Evolutionary conservation across 2,888 invertebrate genomes (phyloP).

Genomic region (Osmoderma eremita): DNA sequence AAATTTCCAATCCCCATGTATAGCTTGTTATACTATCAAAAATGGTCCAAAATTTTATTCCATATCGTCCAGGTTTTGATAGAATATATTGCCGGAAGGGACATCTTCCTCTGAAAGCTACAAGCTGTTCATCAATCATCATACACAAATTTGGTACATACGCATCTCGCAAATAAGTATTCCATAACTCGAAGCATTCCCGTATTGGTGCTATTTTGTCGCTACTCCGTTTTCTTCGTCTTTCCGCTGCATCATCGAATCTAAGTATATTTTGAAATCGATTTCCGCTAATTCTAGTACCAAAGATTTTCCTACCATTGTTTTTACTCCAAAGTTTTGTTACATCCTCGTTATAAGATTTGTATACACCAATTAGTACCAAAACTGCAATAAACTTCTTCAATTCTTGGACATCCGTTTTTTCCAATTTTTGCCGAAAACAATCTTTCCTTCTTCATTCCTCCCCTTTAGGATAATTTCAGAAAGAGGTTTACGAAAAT

Average conservation of each 20-base stretch:
- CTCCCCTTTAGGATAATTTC: slow-evolving; percentile 4
- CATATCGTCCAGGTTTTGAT: no score
- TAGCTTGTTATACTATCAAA: no score
- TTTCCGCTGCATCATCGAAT: neutral
- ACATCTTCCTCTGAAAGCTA: neutral
- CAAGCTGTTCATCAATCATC: slow-evolving; percentile 12
- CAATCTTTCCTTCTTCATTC: neutral
- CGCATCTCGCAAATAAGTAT: no score
- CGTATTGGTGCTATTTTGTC: neutral
- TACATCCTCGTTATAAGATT: slow-evolving; percentile 7
- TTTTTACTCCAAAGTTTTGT: no score
- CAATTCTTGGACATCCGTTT: neutral
- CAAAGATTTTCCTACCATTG: no score
- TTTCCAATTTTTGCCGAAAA: neutral
- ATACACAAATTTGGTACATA: neutral
- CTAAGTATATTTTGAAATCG: neutral
- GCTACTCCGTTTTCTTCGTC: neutral
- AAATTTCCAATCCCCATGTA: neutral
- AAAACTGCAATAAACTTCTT: slow-evolving; percentile 15
- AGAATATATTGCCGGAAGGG: no score
- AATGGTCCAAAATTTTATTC: no score
- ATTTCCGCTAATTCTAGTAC: neutral
- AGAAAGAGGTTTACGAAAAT: slow-evolving; percentile 9
- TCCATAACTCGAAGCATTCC: no score
- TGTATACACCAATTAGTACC: slow-evolving; percentile 12